Base-by-base conservation (phyloP, 1,140 invertebrate species). In the Mesaphorura yosii region DNA sequence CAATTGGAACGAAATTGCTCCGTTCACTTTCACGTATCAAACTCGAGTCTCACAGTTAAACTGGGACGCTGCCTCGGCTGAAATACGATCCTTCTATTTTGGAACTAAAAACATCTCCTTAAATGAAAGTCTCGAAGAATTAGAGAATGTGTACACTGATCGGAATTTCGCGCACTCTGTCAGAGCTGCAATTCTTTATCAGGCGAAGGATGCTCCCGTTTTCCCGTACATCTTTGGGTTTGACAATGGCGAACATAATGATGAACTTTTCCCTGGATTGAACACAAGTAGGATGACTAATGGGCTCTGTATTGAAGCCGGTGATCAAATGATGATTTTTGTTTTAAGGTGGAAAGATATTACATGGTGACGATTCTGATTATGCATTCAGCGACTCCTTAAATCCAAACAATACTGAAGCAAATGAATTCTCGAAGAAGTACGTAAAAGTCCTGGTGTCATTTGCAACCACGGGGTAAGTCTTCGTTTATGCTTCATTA, bases 401-500 rank as follows among this genome's bases (percentile, higher is more conserved):
- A 37, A 53, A 51, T 39, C 31, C 25, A 3, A 48, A 40, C 7
- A 20, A 47, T 2, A 15, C 29, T 14, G 19, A 29, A 15, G 49
- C 42, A 7, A 48, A 51, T 20, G 20, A 47, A 29, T 44, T 57
- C 22, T 57, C 55, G 12, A 45, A 26, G 6, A 20, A 25, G 22
- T 17, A 52, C 3, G 50, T 57, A 25, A 57, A 52, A 26, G 6
- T 53, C 10, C 29, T 27, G 6, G 26, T 26, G 14, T 47, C 49
- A n/a, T 57, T 57, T 41, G 40, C 42, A 19, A 37, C 42, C 23
- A 53, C 10, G 25, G 55, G 55, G 55, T 57, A 51, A 52, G 41
- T 44, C 12, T 20, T 20, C 10, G 10, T 44, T 44, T 14, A 14
- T 44, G 12, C 10, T 44, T 14, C n/a, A n/a, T n/a, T n/a, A n/a